A percentile compares a stretch with the other conserved stretches of the same genome.
Conservation (phyloP, 2,113 vertebrate species). For the Pteropus alecto region DNA sequence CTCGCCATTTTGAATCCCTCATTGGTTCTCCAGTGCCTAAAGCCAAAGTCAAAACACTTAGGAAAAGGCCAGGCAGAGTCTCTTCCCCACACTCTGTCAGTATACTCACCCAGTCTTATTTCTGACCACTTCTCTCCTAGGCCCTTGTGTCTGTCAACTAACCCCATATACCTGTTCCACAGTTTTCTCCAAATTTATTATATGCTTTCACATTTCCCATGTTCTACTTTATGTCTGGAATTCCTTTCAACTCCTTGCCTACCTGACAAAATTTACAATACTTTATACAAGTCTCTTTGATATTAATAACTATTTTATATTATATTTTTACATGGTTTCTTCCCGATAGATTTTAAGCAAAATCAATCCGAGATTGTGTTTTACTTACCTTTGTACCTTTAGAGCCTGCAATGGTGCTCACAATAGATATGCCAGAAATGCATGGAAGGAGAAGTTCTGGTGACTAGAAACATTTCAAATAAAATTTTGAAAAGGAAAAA, state of each 20-base stretch:
- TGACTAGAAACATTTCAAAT: not conserved
- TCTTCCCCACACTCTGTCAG: not conserved
- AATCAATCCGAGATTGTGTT: not conserved
- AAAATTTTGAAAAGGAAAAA: not conserved
- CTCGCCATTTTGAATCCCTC: not conserved
- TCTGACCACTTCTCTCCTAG: not conserved
- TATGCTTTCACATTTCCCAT: not conserved
- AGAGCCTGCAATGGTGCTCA: not conserved
- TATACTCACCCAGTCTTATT: not conserved
- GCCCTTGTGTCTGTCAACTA: not conserved
- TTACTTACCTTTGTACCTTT: not conserved
- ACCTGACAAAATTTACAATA: not conserved
- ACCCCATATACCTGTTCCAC: fast-evolving
- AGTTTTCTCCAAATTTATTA: not conserved
- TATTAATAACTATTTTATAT: not conserved
- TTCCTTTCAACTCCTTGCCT: not conserved
- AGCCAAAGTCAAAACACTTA: not conserved
- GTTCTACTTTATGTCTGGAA: not conserved
- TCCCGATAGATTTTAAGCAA: not conserved
- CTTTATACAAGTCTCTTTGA: not conserved
- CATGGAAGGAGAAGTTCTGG: not conserved
- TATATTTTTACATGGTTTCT: not conserved
- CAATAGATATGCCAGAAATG: not conserved
- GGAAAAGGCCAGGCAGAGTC: not conserved
- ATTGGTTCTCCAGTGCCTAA: not conserved